These are phyloP conservation scores for Romanomermis culicivorax DNA, from an alignment of 2,888 invertebrate genomes.

Conservation along the genomic window DNA sequence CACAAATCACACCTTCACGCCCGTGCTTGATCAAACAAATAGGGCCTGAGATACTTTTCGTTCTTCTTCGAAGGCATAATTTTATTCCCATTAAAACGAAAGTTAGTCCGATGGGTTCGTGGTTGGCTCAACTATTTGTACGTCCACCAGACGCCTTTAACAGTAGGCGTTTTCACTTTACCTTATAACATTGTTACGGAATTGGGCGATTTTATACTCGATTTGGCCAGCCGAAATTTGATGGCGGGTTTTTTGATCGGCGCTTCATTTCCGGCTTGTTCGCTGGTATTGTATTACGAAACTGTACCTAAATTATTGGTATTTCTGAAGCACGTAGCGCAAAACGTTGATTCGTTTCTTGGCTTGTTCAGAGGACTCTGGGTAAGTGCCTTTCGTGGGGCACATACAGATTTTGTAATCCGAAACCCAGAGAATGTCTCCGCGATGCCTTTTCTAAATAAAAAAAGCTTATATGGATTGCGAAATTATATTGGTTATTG, in stretches of 20 bases:
- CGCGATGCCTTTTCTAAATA: no score
- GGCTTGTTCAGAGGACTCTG: background rate
- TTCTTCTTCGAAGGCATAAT: no score
- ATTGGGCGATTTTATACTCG: slow-evolving; percentile 6
- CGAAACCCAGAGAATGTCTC: no score
- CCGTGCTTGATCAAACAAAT: no score
- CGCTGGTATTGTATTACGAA: background rate
- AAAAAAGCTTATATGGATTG: no score
- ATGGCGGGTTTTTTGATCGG: background rate
- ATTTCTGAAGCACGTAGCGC: background rate
- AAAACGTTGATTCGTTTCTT: background rate
- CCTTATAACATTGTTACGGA: slow-evolving; percentile 40
- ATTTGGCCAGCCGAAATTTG: background rate
- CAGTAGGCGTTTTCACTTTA: slow-evolving; percentile 27
- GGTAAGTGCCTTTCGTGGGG: no score
- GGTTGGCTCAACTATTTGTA: slow-evolving; percentile 40
- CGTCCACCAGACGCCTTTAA: slow-evolving; percentile 29
- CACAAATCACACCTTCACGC: no score
- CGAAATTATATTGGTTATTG: no score
- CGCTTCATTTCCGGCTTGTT: slow-evolving; percentile 2
- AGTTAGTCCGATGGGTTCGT: slow-evolving; percentile 48
- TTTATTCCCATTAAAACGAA: slow-evolving; percentile 69
- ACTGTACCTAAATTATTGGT: slow-evolving; percentile 1
- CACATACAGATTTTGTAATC: no score
- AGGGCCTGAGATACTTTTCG: no score